Base-by-base conservation (phyloP, 2,113 vertebrate species). In the Amazona guildingii region DNA sequence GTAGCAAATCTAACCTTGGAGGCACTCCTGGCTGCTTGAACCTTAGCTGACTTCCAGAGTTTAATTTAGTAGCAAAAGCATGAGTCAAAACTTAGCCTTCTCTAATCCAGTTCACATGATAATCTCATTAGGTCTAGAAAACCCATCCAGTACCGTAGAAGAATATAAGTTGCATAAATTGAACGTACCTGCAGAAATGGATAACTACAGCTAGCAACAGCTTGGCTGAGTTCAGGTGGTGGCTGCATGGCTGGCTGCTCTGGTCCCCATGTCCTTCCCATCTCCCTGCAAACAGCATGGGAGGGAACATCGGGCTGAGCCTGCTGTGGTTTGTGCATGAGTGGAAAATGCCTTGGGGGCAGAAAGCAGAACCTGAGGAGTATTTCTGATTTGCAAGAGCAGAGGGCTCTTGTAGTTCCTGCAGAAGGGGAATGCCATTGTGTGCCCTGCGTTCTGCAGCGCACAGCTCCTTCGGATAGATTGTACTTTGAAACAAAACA, bases 381-480 rank as follows among this genome's bases (percentile, higher is more conserved):
- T 23, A 24, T 10, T 80, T 73, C 28, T 57, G 29, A 35, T 25
- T 35, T 16, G 19, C 33, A 29, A 52, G 61, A 90, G 77, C 28
- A 44, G 73, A 61, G 9, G 14, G 11, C 25, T 74, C 48, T 2
- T 57, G 31, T 48, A 20, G 7, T 41, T 73, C 54, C 63, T 29
- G 17, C 37, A 2, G 14, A 35, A 82, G 54, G 13, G 19, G 44
- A 52, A 49, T 0, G 1, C n/a, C 28, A 17, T 7, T 0, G 0
- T 0, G 0, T 55, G 25, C 46, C 27, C 23, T 46, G 29, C 43
- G 18, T 59, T 67, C 73, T 61, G 51, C 64, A n/a, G 55, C 0
- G 0, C 51, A 2, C 0, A 1, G 33, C 61, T 63, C 2, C 0
- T 57, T n/a, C 0, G 2, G 64, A 25, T 48, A 52, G 51, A 33